Base-by-base conservation (phyloP, 2,888 invertebrate genomes). In the Sialis fuliginosa region DNA sequence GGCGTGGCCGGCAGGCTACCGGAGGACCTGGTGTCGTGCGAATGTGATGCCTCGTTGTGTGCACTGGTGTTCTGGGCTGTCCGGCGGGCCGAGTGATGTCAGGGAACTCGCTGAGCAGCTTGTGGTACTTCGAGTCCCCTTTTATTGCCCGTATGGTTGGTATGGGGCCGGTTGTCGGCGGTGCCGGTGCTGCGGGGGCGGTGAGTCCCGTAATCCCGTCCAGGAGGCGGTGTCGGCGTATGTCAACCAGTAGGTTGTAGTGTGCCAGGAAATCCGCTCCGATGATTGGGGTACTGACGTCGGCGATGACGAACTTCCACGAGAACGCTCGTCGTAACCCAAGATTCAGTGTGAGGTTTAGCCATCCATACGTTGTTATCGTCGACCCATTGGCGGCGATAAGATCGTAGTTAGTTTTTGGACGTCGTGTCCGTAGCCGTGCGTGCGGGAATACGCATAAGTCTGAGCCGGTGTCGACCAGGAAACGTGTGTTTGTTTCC, bases 201-300 rank as follows among this genome's bases (percentile, higher is more conserved):
- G 32, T 34, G 5, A 44, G 33, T 4, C 6, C 4, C 1, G 44
- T 44, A 3, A 34, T 2, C 8, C n/a, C 22, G 13, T 45, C 45
- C 1, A 57, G 39, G 1, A 61, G 37, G 0, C 52, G 49, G 5
- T 48, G 39, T 6, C 55, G 52, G 5, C 47, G 44, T 1, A 55
- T n/a, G 44, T 60, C 60, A 3, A 59, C 57, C 1, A 59, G 47
- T 1, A 62, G 22, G 22, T 22, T 22, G 22, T 22, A 22, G 22
- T 22, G 22, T 22, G 22, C 22, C 22, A 22, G 22, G 22, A 22
- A 22, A 22, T 22, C 6, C n/a, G 8, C n/a, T 8, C 9, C 35
- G 22, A 22, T 22, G 22, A 22, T 22, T 22, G 22, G 22, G 22
- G 22, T 22, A 22, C 22, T 22, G 22, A 35, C 35, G n/a, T 35